These are phyloP conservation scores for Astur gentilis DNA, from an alignment of 2,113 vertebrate species.

Conservation along the genomic window DNA sequence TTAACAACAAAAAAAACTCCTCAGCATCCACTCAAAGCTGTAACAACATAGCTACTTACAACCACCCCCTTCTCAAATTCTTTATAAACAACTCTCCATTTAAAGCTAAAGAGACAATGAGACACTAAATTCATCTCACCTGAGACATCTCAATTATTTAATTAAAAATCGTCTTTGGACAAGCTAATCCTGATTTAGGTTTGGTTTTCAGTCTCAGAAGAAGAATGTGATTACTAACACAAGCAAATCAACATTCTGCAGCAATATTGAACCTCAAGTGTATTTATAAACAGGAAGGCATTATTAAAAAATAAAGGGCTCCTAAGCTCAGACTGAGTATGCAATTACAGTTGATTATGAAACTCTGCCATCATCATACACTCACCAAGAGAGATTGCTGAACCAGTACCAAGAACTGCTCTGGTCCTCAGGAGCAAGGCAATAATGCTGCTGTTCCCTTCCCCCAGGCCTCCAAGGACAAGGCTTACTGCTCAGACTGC, in stretches of 20 bases:
- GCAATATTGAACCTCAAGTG: neutral
- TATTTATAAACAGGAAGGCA: neutral
- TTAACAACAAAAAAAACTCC: neutral
- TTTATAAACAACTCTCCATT: neutral
- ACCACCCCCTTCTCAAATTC: neutral
- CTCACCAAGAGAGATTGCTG: neutral
- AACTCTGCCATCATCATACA: neutral
- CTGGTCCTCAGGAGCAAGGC: neutral
- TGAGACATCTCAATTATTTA: neutral
- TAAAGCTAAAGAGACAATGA: neutral
- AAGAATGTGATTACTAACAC: neutral
- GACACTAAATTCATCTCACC: neutral
- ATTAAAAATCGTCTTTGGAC: neutral
- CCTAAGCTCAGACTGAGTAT: neutral
- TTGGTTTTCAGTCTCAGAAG: neutral
- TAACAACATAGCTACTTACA: neutral
- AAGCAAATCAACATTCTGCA: constrained; percentile 7
- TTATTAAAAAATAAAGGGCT: constrained; percentile 18
- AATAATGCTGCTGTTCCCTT: neutral
- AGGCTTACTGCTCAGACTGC: neutral
- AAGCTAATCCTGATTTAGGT: neutral
- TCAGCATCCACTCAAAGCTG: neutral
- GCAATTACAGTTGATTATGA: neutral
- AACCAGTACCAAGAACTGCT: neutral
- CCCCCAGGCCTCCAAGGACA: neutral